Base-by-base conservation (phyloP, 2,797 vertebrate species). In the Sphenodon punctatus region DNA sequence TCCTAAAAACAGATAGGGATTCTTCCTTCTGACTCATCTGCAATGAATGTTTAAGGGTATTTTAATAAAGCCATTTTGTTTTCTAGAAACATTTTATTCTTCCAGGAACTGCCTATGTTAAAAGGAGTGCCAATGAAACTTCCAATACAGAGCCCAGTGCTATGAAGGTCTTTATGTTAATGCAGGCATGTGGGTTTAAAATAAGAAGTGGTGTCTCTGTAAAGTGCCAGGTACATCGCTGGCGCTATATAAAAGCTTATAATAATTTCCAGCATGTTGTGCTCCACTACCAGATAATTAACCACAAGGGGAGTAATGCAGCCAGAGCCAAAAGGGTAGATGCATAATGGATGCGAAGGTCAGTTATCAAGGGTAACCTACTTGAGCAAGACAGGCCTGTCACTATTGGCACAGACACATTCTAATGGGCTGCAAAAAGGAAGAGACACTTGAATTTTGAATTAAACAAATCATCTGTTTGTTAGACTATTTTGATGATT, bases 201-300 rank as follows among this genome's bases (percentile, higher is more conserved):
- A 85, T 80, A 48, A 87, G 67, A 27, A 63, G 22, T 67, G 68
- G n/a, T n/a, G n/a, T n/a, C n/a, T n/a, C n/a, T n/a, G n/a, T n/a
- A n/a, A n/a, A n/a, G n/a, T n/a, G n/a, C n/a, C n/a, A n/a, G n/a
- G n/a, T n/a, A n/a, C n/a, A n/a, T n/a, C n/a, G n/a, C n/a, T n/a
- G n/a, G n/a, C n/a, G n/a, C n/a, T n/a, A n/a, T n/a, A n/a, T n/a
- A n/a, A n/a, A n/a, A n/a, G n/a, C n/a, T n/a, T n/a, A 58, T 81
- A n/a, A n/a, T n/a, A n/a, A n/a, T n/a, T 2, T 84, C 83, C 42
- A 56, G 58, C 75, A 78, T 88, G 80, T 78, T 48, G 60, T 56
- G 67, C 39, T 75, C 75, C 78, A 71, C 59, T 84, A 64, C 74
- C 67, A 78, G 70, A 63, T 80, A 92, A 90, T 89, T 76, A 87